Evolutionary conservation across 2,797 vertebrate genomes (phyloP).

Genomic region (Chrosomus eos): DNA sequence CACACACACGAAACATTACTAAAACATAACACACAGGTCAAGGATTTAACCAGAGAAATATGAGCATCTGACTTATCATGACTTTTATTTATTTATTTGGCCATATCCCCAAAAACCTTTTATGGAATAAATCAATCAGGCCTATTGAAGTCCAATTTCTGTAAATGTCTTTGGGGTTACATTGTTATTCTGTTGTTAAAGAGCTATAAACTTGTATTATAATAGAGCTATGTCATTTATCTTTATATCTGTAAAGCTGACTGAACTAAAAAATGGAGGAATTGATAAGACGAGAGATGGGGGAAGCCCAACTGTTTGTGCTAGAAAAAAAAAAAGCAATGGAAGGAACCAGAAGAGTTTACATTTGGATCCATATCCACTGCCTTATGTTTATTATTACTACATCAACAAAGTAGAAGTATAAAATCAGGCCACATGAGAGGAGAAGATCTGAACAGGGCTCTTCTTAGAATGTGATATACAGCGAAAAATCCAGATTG

Average conservation of each 20-base stretch:
- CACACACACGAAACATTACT: no score
- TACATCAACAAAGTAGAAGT: background rate
- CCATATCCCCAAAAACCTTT: constrained; percentile 11
- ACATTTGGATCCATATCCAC: constrained; percentile 12
- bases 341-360: constrained; percentile 11
- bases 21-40: background rate
- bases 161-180: constrained; percentile 27
- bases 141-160: constrained; percentile 23
- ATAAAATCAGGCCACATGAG: background rate
- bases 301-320: background rate
- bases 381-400: constrained; percentile 3
- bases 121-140: constrained; percentile 35
- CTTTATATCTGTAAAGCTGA: background rate
- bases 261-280: background rate
- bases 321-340: constrained; percentile 2
- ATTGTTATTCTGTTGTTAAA: background rate
- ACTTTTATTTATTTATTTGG: constrained; percentile 34
- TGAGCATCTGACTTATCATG: background rate
- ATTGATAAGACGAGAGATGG: background rate
- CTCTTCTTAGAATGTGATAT: constrained; percentile 6
- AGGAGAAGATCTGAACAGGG: background rate
- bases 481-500: constrained; percentile 63
- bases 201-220: background rate
- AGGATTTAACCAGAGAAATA: background rate
- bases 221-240: background rate